Evolutionary conservation across 1,140 invertebrate genomes (phyloP), one percentile per base, ranked within the genome.

Genomic region (Drosophila bifasciata): DNA sequence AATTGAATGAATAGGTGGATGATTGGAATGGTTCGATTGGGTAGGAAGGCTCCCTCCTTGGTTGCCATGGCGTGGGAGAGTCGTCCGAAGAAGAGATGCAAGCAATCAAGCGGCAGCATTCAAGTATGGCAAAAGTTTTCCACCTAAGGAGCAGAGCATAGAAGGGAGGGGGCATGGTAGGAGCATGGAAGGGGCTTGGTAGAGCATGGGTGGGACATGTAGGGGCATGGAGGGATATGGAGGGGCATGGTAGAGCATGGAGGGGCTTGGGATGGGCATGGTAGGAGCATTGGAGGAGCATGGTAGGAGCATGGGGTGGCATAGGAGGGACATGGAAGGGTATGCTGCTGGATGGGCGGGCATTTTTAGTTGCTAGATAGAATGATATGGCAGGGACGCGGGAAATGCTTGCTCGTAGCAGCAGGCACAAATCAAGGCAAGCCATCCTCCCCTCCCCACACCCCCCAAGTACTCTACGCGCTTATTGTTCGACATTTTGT

Each of bases 401-500:
- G 3, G 11, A 13, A 11, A 36, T 13, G 11, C 3, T 3, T 8
- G 11, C 32, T 11, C 32, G 9, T 32, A 11, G 16, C 2, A n/a
- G 16, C 25, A 3, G 15, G 5, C 23, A 48, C 21, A 60, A 70
- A 70, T 71, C 66, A 71, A 60, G 67, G 46, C 69, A 70, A 70
- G 63, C 45, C 53, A 71, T 46, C 28, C 41, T 25, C 23, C 23
- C 2, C 19, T 19, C 19, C 19, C 19, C 19, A 21, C 19, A 3
- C 28, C 28, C n/a, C n/a, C n/a, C n/a, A n/a, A n/a, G n/a, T n/a
- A 36, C 11, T 36, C 32, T 3, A 61, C 32, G 41, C 56, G 43
- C 36, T 61, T 50, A 71, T 71, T 71, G 68, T 71, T 71, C 43
- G 28, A 44, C 68, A 46, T 71, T 25, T 36, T 36, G n/a, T 59